phyloP scores from a whole-genome alignment of 2,797 vertebrate genomes.

The Peromyscus melanophrys region DNA sequence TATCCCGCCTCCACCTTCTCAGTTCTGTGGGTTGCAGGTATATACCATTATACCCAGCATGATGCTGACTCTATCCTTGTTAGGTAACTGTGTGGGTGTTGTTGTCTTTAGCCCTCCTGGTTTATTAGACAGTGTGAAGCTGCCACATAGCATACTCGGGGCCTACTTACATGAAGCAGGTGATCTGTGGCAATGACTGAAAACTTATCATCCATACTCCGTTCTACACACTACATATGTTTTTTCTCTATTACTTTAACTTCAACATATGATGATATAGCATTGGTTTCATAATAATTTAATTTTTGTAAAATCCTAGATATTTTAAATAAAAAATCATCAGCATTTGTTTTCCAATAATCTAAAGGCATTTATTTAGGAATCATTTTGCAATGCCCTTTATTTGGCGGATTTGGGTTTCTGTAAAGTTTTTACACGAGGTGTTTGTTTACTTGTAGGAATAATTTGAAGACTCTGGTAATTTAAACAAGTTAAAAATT shows the following conservation, averaged over 20 bases:
- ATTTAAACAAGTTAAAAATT: slow-evolving; percentile 15
- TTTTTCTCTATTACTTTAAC: slow-evolving; percentile 26
- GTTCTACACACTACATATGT: neutral
- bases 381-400: neutral
- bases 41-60: neutral
- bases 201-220: neutral
- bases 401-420: slow-evolving; percentile 5
- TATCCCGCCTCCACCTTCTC: neutral
- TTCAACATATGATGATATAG: neutral
- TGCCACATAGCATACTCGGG: rapidly evolving
- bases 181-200: neutral
- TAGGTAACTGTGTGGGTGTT: neutral
- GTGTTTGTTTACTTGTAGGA: slow-evolving; percentile 48
- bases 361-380: slow-evolving; percentile 33
- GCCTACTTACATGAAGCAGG: neutral
- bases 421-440: neutral
- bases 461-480: slow-evolving; percentile 3
- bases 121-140: neutral
- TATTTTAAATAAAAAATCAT: slow-evolving; percentile 51
- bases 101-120: neutral
- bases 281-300: neutral
- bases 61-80: neutral
- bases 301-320: slow-evolving; percentile 37
- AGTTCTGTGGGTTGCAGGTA: neutral
- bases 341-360: slow-evolving; percentile 30